Conservation (phyloP, 2,113 vertebrate genomes). For the Neofelis nebulosa region DNA sequence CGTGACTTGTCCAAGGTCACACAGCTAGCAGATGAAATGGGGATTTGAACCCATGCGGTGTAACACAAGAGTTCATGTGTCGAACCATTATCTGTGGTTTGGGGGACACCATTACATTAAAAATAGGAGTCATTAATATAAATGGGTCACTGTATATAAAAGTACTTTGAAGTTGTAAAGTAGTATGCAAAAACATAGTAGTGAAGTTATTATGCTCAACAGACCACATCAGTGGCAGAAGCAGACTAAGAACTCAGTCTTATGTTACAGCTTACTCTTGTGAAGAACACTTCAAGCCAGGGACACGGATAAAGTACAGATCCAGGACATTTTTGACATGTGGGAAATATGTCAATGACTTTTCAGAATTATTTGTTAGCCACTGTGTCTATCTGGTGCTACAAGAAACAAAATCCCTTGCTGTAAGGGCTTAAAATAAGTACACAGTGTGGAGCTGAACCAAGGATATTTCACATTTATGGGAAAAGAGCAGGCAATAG, state of each 20-base stretch:
- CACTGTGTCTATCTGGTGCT: slow-evolving; percentile 81
- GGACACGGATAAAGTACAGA: background rate
- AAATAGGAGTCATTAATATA: background rate
- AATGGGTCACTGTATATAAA: slow-evolving; percentile 41
- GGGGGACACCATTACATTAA: background rate
- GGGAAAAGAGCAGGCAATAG: slow-evolving; percentile 17
- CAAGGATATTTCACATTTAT: background rate
- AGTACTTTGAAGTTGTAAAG: slow-evolving; percentile 35
- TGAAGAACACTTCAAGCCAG: slow-evolving; percentile 42
- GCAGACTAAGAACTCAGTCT: background rate
- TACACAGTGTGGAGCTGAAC: slow-evolving; percentile 66
- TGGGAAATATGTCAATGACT: slow-evolving; percentile 43
- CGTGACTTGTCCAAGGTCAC: background rate
- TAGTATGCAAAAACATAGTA: slow-evolving; percentile 5
- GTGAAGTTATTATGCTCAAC: slow-evolving; percentile 24
- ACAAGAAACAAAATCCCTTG: slow-evolving; percentile 64
- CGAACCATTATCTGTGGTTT: background rate
- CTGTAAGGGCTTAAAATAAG: slow-evolving; percentile 73
- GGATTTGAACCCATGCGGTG: background rate
- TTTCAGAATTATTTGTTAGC: slow-evolving; percentile 56
- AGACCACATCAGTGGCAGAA: slow-evolving; percentile 39
- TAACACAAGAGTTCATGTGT: slow-evolving; percentile 4
- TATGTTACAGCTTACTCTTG: background rate
- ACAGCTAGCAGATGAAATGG: background rate
- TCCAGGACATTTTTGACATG: background rate